phyloP scores from a whole-genome alignment of 2,113 vertebrate species.

The Cygnus atratus region DNA sequence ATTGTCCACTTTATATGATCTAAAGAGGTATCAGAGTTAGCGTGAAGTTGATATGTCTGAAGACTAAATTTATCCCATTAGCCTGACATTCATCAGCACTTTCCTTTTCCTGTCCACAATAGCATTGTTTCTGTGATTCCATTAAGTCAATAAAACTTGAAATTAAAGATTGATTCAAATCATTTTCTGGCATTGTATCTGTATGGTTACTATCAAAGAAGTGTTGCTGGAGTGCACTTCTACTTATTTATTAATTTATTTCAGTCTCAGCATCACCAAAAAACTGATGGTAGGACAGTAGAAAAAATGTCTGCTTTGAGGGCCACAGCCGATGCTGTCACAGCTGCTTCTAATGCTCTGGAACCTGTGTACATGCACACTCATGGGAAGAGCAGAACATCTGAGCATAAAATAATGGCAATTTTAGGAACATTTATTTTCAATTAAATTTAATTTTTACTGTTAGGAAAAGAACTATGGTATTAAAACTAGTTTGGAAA shows the following conservation, averaged over 20 bases:
- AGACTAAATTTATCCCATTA: conserved; percentile 5
- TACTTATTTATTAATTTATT: background rate
- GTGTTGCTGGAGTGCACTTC: background rate
- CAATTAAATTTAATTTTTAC: background rate
- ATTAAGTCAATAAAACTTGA: background rate
- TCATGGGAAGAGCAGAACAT: background rate
- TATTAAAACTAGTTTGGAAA: background rate
- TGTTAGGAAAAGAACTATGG: background rate
- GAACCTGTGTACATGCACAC: background rate
- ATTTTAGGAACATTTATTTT: background rate
- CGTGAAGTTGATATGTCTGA: background rate
- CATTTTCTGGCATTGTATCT: background rate
- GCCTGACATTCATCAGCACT: background rate
- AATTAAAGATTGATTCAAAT: background rate
- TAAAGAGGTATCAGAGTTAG: background rate
- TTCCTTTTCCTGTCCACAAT: background rate
- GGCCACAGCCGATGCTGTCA: background rate
- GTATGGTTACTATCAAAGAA: background rate
- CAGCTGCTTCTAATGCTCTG: background rate
- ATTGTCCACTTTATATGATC: background rate
- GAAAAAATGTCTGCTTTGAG: background rate
- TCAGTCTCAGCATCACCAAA: background rate
- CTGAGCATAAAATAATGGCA: background rate
- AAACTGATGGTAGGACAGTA: background rate
- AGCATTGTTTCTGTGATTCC: background rate